Conservation (phyloP, 2,888 invertebrate species). For the Carcina quercana region DNA sequence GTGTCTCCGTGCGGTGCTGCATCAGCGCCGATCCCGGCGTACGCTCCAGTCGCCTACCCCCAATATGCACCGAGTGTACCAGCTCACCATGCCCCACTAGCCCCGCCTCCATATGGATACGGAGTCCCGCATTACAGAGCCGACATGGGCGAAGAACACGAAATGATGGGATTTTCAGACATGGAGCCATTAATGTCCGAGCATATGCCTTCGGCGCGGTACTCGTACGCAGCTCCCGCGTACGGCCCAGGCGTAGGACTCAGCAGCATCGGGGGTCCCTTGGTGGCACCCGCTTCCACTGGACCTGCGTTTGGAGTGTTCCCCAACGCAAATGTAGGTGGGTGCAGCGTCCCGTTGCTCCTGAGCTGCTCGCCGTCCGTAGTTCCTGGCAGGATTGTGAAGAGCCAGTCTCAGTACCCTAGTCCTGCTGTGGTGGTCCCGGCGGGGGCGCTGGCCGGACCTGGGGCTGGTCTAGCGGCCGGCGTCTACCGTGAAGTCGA, state of each 20-base stretch:
- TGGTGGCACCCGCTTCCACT: constrained; percentile 18
- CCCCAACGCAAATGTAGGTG: constrained; percentile 44
- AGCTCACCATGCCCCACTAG: constrained; percentile 19
- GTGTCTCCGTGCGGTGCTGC: constrained; percentile 41
- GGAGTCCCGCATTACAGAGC: constrained; percentile 33
- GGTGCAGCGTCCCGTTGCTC: constrained; percentile 49
- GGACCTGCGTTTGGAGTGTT: constrained; percentile 46
- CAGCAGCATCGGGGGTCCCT: constrained; percentile 11
- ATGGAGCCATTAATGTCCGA: constrained; percentile 33
- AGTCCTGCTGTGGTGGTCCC: constrained; percentile 10
- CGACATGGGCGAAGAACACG: constrained; percentile 31
- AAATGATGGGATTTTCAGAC: constrained; percentile 45
- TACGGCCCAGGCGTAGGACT: constrained; percentile 6
- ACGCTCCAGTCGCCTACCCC: constrained; percentile 17
- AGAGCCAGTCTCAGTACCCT: constrained; percentile 24
- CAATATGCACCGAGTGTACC: constrained; percentile 20
- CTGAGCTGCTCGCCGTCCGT: constrained; percentile 58
- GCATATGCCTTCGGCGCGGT: constrained; percentile 39
- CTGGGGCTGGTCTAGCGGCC: constrained; percentile 6
- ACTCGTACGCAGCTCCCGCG: constrained; percentile 21
- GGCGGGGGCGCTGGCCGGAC: background rate
- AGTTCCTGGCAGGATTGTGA: constrained; percentile 40
- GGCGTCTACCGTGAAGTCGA: constrained; percentile 37
- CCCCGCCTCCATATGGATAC: constrained; percentile 25
- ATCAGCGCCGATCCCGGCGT: constrained; percentile 22